phyloP scores from a whole-genome alignment of 2,888 invertebrate genomes.

The Suillia variegata region DNA sequence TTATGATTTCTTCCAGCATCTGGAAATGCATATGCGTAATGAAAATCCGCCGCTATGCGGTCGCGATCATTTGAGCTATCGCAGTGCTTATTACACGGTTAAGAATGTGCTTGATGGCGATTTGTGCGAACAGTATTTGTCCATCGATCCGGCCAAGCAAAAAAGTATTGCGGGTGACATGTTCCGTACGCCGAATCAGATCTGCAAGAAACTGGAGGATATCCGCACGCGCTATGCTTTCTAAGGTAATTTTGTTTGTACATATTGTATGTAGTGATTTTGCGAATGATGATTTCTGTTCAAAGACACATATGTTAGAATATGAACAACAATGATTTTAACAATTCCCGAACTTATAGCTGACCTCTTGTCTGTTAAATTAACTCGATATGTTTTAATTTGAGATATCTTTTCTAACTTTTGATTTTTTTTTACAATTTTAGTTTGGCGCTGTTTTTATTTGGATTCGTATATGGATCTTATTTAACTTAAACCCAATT shows the following conservation, averaged over 20 bases:
- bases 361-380: background rate
- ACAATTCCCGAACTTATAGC: conserved; percentile 22
- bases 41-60: conserved; percentile 97
- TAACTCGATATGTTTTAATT: no score
- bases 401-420: background rate
- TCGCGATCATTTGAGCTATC: conserved; percentile 93
- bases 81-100: conserved; percentile 93
- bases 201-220: conserved; percentile 98
- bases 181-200: conserved; percentile 94
- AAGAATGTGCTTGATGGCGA: conserved; percentile 99
- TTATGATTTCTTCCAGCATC: conserved; percentile 98
- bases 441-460: background rate
- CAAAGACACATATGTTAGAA: conserved; percentile 31
- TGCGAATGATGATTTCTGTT: conserved; percentile 26
- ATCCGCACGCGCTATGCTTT: conserved; percentile 98
- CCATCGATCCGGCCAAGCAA: conserved; percentile 91
- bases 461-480: background rate
- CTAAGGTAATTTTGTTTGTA: conserved; percentile 63
- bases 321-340: conserved; percentile 25
- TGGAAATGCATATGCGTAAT: conserved; percentile 99
- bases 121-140: conserved; percentile 97
- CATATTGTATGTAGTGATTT: background rate
- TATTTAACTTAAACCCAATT: background rate
- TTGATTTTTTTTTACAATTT: background rate
- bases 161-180: conserved; percentile 93